Conservation (phyloP, 2,113 vertebrate genomes). For the Apteryx mantelli region DNA sequence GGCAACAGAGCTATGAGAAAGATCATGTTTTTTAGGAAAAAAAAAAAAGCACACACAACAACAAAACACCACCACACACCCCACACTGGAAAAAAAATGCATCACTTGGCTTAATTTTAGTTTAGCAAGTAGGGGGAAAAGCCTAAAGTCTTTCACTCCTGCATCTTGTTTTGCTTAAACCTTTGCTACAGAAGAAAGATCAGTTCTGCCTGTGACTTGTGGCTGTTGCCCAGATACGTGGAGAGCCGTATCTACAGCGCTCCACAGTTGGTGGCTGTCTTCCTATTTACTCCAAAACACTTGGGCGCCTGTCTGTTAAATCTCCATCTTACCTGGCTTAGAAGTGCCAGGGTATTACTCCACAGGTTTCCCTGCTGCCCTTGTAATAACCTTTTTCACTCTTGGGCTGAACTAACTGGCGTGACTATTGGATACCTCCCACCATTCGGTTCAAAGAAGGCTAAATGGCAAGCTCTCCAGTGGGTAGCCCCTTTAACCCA, state of each 20-base stretch:
- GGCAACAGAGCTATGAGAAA: not conserved
- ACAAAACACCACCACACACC: too few relatives aligned
- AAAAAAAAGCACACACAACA: not conserved
- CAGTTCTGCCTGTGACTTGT: not conserved
- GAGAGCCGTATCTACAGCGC: not conserved
- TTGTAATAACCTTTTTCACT: not conserved
- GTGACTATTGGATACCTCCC: not conserved
- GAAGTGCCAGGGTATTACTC: not conserved
- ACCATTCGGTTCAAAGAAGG: not conserved
- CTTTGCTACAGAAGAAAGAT: not conserved
- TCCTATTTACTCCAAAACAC: not conserved
- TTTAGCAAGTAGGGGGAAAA: not conserved
- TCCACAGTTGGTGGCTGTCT: not conserved
- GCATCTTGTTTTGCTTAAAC: not conserved
- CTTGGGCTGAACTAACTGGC: not conserved
- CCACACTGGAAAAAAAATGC: not conserved
- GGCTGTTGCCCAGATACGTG: not conserved
- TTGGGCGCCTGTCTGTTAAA: not conserved
- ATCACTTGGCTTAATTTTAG: conserved; percentile 20
- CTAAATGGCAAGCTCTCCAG: not conserved
- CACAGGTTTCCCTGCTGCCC: not conserved
- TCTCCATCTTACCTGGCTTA: not conserved
- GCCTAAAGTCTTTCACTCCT: not conserved
- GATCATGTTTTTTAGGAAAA: not conserved
- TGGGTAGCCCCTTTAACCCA: not conserved